phyloP scores from a whole-genome alignment of 2,113 vertebrate genomes.

The Pungitius pungitius region DNA sequence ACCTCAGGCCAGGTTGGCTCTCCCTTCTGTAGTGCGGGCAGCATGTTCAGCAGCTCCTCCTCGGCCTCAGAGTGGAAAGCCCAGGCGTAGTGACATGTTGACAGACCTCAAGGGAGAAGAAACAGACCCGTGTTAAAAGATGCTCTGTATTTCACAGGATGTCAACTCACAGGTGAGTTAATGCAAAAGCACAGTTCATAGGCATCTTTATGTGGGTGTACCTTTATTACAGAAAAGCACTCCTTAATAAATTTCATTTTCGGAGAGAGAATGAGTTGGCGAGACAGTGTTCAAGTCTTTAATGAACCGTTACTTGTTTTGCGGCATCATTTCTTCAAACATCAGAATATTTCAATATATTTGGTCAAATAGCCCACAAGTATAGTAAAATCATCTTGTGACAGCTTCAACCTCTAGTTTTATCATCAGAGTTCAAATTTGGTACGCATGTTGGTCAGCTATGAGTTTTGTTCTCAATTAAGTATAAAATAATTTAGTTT shows the following conservation, averaged over 20 bases:
- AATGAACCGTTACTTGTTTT: background rate
- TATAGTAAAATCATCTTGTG: too few species aligned
- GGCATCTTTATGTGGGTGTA: background rate
- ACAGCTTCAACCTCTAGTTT: background rate
- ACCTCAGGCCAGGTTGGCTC: conserved; percentile 93
- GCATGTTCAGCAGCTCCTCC: conserved; percentile 92
- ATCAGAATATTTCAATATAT: background rate
- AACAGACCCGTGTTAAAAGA: background rate
- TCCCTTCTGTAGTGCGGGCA: conserved; percentile 90
- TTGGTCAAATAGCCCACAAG: background rate
- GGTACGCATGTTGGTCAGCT: background rate
- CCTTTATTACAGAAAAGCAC: background rate
- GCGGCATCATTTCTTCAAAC: background rate
- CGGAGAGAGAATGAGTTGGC: too few species aligned
- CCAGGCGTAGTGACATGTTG: conserved; percentile 96
- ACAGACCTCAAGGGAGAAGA: conserved; percentile 83
- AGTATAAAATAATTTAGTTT: background rate
- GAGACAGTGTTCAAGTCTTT: too few species aligned
- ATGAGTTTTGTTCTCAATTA: background rate
- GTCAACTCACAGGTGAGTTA: background rate
- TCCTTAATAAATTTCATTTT: background rate
- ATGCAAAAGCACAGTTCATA: background rate
- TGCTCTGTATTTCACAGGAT: background rate
- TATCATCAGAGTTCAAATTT: background rate
- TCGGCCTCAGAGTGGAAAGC: conserved; percentile 98